Base-by-base conservation (phyloP, 2,113 vertebrate species). In the Phalacrocorax carbo region DNA sequence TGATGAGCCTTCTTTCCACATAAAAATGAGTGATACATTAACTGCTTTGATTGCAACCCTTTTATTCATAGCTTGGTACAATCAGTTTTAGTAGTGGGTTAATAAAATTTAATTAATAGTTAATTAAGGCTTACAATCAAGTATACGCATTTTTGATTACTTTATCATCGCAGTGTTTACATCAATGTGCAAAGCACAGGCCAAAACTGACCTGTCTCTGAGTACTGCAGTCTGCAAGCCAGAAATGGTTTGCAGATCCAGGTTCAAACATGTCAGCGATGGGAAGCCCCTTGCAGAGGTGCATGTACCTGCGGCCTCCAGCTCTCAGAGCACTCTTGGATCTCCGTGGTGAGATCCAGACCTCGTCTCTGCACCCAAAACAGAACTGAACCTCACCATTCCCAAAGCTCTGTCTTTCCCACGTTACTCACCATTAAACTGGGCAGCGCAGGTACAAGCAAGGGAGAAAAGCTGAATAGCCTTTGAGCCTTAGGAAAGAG, bases 21-120 rank as follows among this genome's bases (percentile, higher is more conserved):
- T 92, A 94, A 95, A 96, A 91, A 93, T 94, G 79, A 95, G 89
- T 82, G 88, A 96, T 92, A 78, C 68, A 40, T 81, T 42, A 72
- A 87, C 84, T 76, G 52, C 42, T 95, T 57, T 81, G 48, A 69
- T 73, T 92, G 73, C 51, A 89, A 76, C 44, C 66, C 70, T 86
- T 94, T 90, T 82, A 93, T 51, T 62, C 75, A 22, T 62, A 65
- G 73, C 88, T 94, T 69, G 61, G 81, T 90, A 49, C 75, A 58
- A 88, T 77, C 75, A 38, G 61, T 79, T 98, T 94, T 93, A 92
- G 90, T 86, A 77, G 88, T 21, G 79, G 88, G 95, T 93, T 96
- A 96, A 88, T 97, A 95, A 95, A 95, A 96, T 88, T 88, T 96
- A 97, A 97, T 97, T 96, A 93, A 94, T 87, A 89, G 69, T 95